phyloP scores from a whole-genome alignment of 2,888 invertebrate species.

The Eristalinus sepulchralis region DNA sequence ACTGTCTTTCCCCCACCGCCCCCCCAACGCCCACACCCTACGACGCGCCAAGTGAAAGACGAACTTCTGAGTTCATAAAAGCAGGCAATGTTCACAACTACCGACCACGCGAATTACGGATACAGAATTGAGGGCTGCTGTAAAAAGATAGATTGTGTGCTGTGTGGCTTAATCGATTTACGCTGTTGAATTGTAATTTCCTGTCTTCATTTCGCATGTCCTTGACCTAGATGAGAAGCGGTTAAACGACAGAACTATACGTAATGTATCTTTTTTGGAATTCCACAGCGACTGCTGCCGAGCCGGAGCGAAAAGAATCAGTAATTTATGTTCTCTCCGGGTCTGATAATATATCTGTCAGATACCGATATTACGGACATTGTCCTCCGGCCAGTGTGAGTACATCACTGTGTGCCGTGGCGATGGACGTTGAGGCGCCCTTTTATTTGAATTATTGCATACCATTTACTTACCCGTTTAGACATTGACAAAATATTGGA shows the following conservation, averaged over 20 bases:
- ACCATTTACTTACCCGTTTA: neutral
- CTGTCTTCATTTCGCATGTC: constrained; percentile 1
- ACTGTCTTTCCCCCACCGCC: constrained; percentile 31
- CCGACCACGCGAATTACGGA: neutral
- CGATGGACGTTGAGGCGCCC: neutral
- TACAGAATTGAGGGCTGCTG: constrained; percentile 3
- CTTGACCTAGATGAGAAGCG: constrained; percentile 16
- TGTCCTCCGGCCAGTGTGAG: neutral
- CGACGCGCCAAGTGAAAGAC: neutral
- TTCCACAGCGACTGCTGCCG: neutral
- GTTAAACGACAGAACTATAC: neutral
- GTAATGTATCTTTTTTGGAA: neutral
- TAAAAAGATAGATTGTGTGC: neutral
- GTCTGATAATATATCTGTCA: neutral
- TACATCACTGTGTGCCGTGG: neutral
- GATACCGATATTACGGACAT: neutral
- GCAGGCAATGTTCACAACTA: neutral
- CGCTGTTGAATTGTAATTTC: constrained; percentile 10
- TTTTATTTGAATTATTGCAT: neutral
- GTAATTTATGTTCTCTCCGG: neutral
- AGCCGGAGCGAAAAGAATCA: neutral
- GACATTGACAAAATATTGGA: neutral
- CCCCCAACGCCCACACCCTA: neutral
- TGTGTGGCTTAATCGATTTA: neutral
- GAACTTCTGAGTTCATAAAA: constrained; percentile 1